These are phyloP conservation scores for Scaptomyza polygonia DNA, from an alignment of 2,888 invertebrate species.

Conservation along the genomic window DNA sequence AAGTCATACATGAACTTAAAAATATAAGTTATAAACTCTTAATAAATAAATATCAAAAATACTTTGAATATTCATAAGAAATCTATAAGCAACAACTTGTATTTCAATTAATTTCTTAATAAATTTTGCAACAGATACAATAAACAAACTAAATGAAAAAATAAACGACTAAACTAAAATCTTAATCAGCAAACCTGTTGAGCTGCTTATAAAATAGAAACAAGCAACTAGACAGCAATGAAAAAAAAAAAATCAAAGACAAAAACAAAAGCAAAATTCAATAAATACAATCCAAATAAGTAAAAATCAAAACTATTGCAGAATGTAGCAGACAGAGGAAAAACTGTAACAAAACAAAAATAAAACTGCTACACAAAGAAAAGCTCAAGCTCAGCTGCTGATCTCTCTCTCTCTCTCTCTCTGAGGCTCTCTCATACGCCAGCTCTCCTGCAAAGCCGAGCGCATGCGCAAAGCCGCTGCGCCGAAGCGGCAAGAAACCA, in stretches of 20 bases:
- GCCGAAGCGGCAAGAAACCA: conserved; percentile 70
- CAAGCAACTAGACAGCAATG: conserved; percentile 13
- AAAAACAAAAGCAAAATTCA: conserved; percentile 23
- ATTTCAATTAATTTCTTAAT: conserved; percentile 1
- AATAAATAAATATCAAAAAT: no score
- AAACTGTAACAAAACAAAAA: conserved; percentile 51
- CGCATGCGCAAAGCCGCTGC: conserved; percentile 65
- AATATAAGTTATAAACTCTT: no score
- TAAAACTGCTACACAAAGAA: conserved; percentile 36
- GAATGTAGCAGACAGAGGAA: conserved; percentile 50
- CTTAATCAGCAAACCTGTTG: conserved; percentile 66
- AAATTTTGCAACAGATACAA: conserved; percentile 55
- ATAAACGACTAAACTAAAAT: conserved; percentile 34
- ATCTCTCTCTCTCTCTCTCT: conserved; percentile 11
- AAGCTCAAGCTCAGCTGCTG: conserved; percentile 43
- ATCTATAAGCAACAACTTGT: neutral
- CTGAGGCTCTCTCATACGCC: conserved; percentile 7
- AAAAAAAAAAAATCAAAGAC: conserved; percentile 5
- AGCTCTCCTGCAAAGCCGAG: conserved; percentile 17
- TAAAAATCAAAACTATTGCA: conserved; percentile 46
- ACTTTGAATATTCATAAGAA: neutral
- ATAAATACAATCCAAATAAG: neutral
- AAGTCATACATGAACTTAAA: no score
- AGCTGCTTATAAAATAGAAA: conserved; percentile 43
- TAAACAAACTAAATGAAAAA: conserved; percentile 22